phyloP scores from a whole-genome alignment of 2,113 vertebrate genomes.

The Colaptes auratus region DNA sequence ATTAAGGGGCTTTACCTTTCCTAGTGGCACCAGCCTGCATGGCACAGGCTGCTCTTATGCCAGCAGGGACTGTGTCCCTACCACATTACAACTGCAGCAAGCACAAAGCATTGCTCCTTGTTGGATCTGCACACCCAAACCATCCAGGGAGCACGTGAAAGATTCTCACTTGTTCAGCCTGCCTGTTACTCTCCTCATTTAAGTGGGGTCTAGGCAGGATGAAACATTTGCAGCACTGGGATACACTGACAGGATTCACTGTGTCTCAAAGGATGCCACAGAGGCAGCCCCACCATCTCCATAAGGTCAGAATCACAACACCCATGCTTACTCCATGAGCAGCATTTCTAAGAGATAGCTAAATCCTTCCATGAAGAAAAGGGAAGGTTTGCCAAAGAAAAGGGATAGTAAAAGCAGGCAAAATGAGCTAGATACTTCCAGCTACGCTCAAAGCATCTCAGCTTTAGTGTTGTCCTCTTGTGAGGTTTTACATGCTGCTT shows the following conservation, averaged over 20 bases:
- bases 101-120: background rate
- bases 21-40: background rate
- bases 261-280: accelerated
- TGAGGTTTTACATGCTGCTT: constrained; percentile 72
- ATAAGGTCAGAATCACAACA: background rate
- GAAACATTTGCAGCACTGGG: background rate
- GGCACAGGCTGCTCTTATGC: background rate
- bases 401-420: constrained; percentile 58
- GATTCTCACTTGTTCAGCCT: background rate
- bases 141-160: accelerated
- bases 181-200: background rate
- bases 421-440: constrained; percentile 69
- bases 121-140: background rate
- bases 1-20: background rate
- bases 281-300: accelerated
- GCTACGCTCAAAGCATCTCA: constrained; percentile 69
- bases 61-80: background rate
- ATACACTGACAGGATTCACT: background rate
- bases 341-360: background rate
- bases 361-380: background rate
- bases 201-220: background rate
- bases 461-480: constrained; percentile 70
- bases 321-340: accelerated
- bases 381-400: constrained; percentile 39
- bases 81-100: background rate